Evolutionary conservation across 2,888 invertebrate genomes (phyloP).

Genomic region (Cryptosula pallasiana): DNA sequence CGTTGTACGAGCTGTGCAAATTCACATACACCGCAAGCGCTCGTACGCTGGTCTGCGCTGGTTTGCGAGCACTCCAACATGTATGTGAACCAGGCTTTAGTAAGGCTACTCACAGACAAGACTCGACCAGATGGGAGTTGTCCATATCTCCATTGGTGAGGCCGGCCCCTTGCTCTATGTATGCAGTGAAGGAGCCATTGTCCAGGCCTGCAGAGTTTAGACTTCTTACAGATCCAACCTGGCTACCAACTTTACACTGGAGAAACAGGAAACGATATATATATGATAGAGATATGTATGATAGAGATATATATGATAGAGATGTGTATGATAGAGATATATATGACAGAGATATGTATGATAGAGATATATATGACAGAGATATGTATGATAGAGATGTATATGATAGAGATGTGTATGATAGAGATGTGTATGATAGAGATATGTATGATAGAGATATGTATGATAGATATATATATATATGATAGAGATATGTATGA

Average conservation of each 20-base stretch:
- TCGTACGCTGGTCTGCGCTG: no score
- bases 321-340: no score
- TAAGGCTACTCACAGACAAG: slow-evolving; percentile 49
- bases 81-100: no score
- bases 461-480: no score
- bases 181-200: neutral
- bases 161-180: slow-evolving; percentile 4
- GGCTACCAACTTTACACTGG: slow-evolving; percentile 8
- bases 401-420: no score
- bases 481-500: no score
- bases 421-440: no score
- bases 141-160: neutral
- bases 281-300: neutral
- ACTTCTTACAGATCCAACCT: neutral
- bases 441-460: no score
- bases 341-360: neutral
- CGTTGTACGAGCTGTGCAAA: no score
- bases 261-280: neutral
- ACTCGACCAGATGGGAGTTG: slow-evolving; percentile 43
- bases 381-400: no score
- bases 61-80: no score
- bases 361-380: slow-evolving; percentile 25
- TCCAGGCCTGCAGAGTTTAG: neutral
- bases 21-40: no score
- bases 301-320: neutral